Conservation (phyloP, 2,113 vertebrate genomes). For the Tragelaphus imberbis region DNA sequence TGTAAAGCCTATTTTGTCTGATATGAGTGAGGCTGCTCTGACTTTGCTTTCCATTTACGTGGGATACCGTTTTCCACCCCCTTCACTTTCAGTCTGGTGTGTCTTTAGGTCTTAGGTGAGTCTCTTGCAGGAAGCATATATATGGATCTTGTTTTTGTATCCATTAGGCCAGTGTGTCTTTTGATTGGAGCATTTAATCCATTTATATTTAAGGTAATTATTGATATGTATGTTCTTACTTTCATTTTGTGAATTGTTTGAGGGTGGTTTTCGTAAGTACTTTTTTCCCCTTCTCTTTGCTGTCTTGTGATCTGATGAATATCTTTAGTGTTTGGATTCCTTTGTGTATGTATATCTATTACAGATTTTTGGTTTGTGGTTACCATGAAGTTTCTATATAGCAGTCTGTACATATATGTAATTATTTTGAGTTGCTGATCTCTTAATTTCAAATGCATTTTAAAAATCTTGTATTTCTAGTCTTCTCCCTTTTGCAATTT, state of each 20-base stretch:
- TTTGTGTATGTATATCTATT: background rate
- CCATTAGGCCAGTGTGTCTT: background rate
- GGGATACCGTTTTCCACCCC: background rate
- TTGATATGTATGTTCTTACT: background rate
- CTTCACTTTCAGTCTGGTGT: background rate
- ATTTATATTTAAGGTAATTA: background rate
- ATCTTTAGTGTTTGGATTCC: background rate
- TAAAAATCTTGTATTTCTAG: background rate
- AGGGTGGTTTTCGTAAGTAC: background rate
- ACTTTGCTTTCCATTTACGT: background rate
- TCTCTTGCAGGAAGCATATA: background rate
- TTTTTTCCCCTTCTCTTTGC: background rate
- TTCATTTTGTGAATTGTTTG: background rate
- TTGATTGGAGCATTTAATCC: background rate
- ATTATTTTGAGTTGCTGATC: background rate
- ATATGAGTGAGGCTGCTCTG: background rate
- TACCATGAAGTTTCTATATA: background rate
- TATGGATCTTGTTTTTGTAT: background rate
- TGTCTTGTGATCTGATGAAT: background rate
- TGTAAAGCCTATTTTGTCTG: background rate
- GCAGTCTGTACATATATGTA: background rate
- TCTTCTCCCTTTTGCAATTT: background rate
- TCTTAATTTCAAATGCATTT: background rate
- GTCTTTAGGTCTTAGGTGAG: background rate
- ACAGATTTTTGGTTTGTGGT: background rate